A percentile compares a stretch with the other conserved stretches of the same genome.
Conservation (phyloP, 2,113 vertebrate genomes). For the Myxocyprinus asiaticus region DNA sequence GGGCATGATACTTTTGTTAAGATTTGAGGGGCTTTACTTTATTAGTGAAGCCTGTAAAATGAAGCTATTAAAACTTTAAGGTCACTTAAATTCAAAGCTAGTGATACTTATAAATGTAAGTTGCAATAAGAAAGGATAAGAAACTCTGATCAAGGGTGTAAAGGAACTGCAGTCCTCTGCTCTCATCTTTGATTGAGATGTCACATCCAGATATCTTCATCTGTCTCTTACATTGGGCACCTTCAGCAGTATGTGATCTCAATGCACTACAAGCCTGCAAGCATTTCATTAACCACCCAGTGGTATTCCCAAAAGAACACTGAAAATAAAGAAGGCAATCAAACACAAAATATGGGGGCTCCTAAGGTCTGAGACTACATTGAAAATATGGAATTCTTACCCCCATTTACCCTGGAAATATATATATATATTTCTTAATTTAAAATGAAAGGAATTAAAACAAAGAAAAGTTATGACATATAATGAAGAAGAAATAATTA, state of each 20-base stretch:
- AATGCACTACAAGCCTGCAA: constrained; percentile 58
- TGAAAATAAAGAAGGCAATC: constrained; percentile 32
- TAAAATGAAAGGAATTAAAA: too few species aligned
- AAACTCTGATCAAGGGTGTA: not conserved
- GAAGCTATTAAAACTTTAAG: not conserved
- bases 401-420: too few species aligned
- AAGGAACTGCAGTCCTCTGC: not conserved
- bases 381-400: not conserved
- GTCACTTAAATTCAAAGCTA: not conserved
- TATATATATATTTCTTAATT: too few species aligned
- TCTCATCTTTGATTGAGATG: constrained; percentile 59
- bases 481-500: too few species aligned
- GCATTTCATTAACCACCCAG: constrained; percentile 54
- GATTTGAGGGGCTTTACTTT: too few species aligned
- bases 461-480: too few species aligned
- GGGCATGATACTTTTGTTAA: not conserved
- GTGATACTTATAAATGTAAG: not conserved
- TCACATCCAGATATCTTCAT: constrained; percentile 63
- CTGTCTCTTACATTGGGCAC: constrained; percentile 63
- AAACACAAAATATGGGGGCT: not conserved
- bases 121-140: not conserved
- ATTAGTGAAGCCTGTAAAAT: not conserved
- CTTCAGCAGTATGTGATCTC: constrained; percentile 49
- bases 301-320: constrained; percentile 23
- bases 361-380: not conserved